Evolutionary conservation across 1,140 invertebrate species (phyloP), one percentile per base, ranked within the genome.

Genomic region (Sipha flava): DNA sequence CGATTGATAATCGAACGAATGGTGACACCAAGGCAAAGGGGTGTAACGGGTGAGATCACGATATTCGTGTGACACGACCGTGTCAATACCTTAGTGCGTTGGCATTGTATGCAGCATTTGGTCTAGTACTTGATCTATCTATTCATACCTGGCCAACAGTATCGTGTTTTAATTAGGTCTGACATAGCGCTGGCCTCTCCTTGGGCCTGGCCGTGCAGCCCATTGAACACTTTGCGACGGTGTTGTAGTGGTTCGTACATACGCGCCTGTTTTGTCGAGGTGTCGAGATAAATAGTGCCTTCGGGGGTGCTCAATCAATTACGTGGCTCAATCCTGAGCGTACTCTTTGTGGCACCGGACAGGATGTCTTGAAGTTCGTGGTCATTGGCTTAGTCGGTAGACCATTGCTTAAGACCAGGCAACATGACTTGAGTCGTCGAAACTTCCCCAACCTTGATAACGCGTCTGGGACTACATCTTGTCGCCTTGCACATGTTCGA

Each of bases 131-230:
- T 12, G 4, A 66, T 66, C 2, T 66, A 0, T 86, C 82, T 0
- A 68, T 80, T 52, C 86, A 85, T n/a, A 34, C 12, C 79, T 84
- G 81, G 14, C 83, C 86, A 83, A 87, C 86, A 21, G 85, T 84
- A 0, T 87, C 37, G 29, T 85, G 59, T n/a, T 9, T 64, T 34
- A n/a, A 64, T 21, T 3, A 64, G 16, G 3, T 9, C 10, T 0
- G 34, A 14, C 0, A 29, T 82, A 57, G 59, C 34, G 0, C 16
- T n/a, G 3, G 0, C 0, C 1, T 29, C 31, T 0, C 16, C 29
- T 26, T 64, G 59, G 6, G 59, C 59, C 1, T 34, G 59, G 0
- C 31, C 21, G 16, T 64, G 59, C 0, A 64, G 2, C 4, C 7
- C 31, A 29, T n/a, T 26, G 18, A 64, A 64, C 7, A 64, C 59